Evolutionary conservation across 2,888 invertebrate species (phyloP), one percentile per base, ranked within the genome.

Genomic region (Athrips mouffetella): DNA sequence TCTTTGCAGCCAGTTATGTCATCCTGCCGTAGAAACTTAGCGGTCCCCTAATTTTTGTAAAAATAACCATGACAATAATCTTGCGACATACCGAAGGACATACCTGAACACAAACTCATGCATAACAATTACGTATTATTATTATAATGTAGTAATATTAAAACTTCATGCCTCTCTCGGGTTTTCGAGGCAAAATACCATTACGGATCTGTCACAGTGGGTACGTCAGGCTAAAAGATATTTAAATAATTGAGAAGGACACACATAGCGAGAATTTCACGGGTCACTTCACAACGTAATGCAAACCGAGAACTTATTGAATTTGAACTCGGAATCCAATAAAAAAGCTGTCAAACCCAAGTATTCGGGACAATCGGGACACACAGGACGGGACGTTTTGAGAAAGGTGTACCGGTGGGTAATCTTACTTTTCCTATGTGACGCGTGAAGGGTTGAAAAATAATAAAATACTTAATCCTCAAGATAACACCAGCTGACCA

Each of bases 291-390:
- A n/a, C n/a, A n/a, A n/a, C n/a, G n/a, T n/a, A n/a, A n/a, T n/a
- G n/a, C 25, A 25, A 25, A 25, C 25, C 25, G 25, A 25, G 8
- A 25, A 25, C 25, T 8, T 4, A 25, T 25, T n/a, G n/a, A 72
- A 81, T 37, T 21, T 21, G 75, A 76, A 76, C 71, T 70, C 72
- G 73, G 76, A 70, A 78, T 80, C 82, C 80, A 83, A 85, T 84
- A 83, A 82, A 82, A 79, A 75, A 80, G 62, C 79, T 84, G 85
- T 85, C 85, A 83, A 74, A 73, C 71, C 73, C 83, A 81, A 73
- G 70, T 67, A 63, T 58, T 67, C 10, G 35, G 44, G 29, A n/a
- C 29, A 29, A 29, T 18, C 15, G 18, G 21, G 44, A 44, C 44
- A 44, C 4, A 20, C 31, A 25, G 25, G 37, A 37, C 37, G 62